Percentiles rank a stretch among this genome's conserved stretches.
Evolutionary conservation across 1,140 invertebrate species (phyloP).

Genomic region (Orchestia grillus): DNA sequence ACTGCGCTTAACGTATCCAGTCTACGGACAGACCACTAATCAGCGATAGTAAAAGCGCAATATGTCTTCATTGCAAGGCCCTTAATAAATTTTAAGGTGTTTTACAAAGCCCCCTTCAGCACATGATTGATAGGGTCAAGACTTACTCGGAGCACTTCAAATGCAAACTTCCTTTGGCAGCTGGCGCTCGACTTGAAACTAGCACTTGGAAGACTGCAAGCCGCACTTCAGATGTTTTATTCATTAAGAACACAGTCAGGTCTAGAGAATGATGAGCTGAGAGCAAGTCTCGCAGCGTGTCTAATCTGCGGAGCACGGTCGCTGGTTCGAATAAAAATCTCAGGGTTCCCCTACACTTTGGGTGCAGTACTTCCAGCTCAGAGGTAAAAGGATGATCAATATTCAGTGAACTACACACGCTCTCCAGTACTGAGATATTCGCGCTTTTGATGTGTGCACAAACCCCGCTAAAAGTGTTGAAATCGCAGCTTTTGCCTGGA

Average conservation of each 20-base stretch:
- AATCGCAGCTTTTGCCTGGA: background rate
- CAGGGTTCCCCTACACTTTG: no score
- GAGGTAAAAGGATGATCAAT: no score
- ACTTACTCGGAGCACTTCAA: background rate
- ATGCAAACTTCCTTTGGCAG: constrained; percentile 19
- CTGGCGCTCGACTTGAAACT: background rate
- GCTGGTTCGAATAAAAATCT: no score
- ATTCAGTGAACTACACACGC: no score
- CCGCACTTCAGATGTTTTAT: background rate
- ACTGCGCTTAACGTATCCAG: background rate
- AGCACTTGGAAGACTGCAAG: background rate
- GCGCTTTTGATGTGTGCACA: background rate
- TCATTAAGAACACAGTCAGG: background rate
- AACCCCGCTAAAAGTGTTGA: background rate
- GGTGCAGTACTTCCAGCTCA: no score
- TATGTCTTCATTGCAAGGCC: background rate
- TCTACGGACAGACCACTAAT: background rate
- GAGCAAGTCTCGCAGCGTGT: background rate
- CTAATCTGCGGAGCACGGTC: no score
- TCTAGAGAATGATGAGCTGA: background rate
- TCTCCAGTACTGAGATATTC: background rate
- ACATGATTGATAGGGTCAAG: background rate
- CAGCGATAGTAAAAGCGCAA: constrained; percentile 1
- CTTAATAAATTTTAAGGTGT: constrained; percentile 46
- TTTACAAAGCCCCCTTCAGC: constrained; percentile 28